Evolutionary conservation across 2,888 invertebrate species (phyloP).

Genomic region (Rhamphomyia laevipes): DNA sequence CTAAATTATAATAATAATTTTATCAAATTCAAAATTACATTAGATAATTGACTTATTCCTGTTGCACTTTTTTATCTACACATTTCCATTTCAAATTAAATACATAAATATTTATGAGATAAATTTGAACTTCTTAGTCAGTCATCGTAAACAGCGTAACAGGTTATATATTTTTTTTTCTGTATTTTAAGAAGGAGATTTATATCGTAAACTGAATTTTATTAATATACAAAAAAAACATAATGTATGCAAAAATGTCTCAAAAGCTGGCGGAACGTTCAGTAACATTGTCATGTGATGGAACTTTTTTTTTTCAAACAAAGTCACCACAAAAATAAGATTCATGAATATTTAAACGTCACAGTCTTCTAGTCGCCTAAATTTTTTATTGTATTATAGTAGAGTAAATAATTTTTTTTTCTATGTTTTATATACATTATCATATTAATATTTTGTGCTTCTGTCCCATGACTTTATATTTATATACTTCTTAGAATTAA

Average conservation of each 20-base stretch:
- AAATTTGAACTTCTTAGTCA: neutral
- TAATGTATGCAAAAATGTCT: neutral
- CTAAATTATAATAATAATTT: no score
- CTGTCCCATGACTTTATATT: no score
- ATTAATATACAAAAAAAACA: neutral
- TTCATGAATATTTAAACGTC: constrained; percentile 37
- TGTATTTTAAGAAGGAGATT: neutral
- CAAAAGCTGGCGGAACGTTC: neutral
- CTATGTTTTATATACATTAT: no score
- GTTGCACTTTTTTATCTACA: no score
- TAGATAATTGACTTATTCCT: no score
- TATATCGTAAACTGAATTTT: neutral
- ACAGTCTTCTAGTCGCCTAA: constrained; percentile 17
- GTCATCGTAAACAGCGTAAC: neutral
- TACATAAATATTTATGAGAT: no score
- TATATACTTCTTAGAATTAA: no score
- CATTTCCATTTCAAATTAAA: no score
- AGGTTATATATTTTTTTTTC: neutral
- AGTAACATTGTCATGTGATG: neutral
- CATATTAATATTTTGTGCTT: no score
- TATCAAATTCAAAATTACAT: no score
- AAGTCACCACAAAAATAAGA: neutral
- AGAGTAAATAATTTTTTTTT: no score
- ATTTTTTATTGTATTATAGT: no score
- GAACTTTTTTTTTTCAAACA: neutral